A percentile compares a stretch with the other conserved stretches of the same genome.
Conservation (phyloP, 2,797 vertebrate species). For the Parauchenoglanis ngamensis region DNA sequence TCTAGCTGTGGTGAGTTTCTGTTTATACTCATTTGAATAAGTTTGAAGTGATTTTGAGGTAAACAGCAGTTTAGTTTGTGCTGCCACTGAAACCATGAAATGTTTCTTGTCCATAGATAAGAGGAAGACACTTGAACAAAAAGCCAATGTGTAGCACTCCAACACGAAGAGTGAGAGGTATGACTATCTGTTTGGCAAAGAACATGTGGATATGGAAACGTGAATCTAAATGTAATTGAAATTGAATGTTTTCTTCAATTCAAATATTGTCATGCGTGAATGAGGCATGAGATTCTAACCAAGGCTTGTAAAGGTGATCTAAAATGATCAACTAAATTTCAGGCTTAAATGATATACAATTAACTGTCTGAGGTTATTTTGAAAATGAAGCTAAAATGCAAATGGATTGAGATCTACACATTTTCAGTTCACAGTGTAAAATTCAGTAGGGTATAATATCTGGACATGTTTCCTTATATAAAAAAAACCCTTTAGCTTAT, state of each 20-base stretch:
- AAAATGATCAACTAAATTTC: neutral
- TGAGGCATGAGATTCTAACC: neutral
- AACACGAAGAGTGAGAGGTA: conserved; percentile 65
- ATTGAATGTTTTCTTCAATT: neutral
- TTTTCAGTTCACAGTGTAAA: neutral
- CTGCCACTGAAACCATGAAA: neutral
- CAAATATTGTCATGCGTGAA: neutral
- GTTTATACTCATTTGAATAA: neutral
- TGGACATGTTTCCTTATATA: neutral
- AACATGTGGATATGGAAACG: conserved; percentile 22
- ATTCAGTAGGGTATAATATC: neutral
- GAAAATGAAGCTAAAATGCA: neutral
- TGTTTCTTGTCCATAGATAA: conserved; percentile 62
- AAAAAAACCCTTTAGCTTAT: neutral
- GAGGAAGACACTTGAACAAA: conserved; percentile 67
- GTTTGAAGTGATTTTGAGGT: neutral
- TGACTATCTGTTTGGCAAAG: neutral
- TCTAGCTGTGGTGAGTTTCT: conserved; percentile 67
- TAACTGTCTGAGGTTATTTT: neutral
- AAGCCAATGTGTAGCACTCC: conserved; percentile 83
- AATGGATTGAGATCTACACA: neutral
- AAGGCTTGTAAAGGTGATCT: neutral
- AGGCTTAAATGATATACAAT: neutral
- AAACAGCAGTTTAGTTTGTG: neutral
- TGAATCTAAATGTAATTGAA: neutral